phyloP scores from a whole-genome alignment of 1,140 invertebrate species.

The Dendrolimus punctatus region DNA sequence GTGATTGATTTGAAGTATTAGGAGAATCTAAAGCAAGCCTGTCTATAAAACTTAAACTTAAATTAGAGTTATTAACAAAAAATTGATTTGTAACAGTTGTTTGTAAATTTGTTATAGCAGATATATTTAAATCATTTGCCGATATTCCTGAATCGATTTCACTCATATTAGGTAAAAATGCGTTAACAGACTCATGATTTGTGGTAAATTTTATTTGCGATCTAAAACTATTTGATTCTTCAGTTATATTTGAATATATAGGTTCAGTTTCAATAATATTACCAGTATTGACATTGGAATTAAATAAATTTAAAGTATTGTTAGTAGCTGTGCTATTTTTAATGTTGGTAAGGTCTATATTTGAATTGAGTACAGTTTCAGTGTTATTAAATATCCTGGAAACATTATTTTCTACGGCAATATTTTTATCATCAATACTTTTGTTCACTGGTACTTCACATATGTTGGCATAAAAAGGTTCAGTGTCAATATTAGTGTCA shows the following conservation, averaged over 20 bases:
- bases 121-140: constrained; percentile 12
- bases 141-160: constrained; percentile 52
- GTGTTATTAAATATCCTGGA: too few species aligned
- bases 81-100: constrained; percentile 52
- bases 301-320: too few species aligned
- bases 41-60: constrained; percentile 67
- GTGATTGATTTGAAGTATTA: constrained; percentile 43
- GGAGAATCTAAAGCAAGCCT: constrained; percentile 58
- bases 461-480: too few species aligned
- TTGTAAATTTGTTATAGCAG: constrained; percentile 42
- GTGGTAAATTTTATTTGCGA: neutral
- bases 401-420: too few species aligned
- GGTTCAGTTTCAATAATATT: constrained; percentile 25
- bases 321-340: too few species aligned
- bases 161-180: too few species aligned
- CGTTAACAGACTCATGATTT: constrained; percentile 10
- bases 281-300: neutral
- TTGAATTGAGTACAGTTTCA: too few species aligned
- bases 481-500: too few species aligned
- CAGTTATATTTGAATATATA: constrained; percentile 45
- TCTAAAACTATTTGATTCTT: constrained; percentile 5
- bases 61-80: constrained; percentile 51
- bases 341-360: too few species aligned
- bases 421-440: too few species aligned
- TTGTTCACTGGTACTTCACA: too few species aligned